These are phyloP conservation scores for Anisognathus igniventris DNA, from an alignment of 2,797 vertebrate genomes.

Conservation along the genomic window DNA sequence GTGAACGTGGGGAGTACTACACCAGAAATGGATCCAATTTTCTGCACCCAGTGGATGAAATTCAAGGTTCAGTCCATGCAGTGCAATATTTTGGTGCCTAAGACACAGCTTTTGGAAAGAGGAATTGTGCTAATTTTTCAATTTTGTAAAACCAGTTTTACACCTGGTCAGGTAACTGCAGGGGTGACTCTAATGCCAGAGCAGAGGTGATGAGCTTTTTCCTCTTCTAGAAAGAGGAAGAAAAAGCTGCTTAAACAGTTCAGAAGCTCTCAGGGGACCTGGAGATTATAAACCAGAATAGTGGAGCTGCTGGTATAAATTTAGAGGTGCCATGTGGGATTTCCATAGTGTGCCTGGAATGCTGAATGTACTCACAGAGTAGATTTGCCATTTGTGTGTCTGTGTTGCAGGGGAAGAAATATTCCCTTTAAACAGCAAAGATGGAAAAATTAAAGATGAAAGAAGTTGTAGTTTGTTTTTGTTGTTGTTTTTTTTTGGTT, in stretches of 20 bases:
- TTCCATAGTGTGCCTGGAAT: neutral
- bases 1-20: rapidly evolving
- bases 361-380: neutral
- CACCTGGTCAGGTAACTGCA: neutral
- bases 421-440: neutral
- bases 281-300: neutral
- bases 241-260: neutral
- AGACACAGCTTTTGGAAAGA: neutral
- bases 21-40: neutral
- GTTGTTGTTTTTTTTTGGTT: neutral
- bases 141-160: neutral
- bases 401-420: neutral
- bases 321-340: neutral
- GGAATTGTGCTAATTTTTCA: rapidly evolving
- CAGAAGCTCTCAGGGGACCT: neutral
- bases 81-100: neutral
- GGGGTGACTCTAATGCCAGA: neutral
- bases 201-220: neutral
- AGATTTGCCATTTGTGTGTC: neutral
- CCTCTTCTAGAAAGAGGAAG: neutral
- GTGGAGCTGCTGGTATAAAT: neutral
- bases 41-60: neutral
- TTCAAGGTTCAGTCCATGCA: neutral
- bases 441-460: neutral
- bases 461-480: neutral